A percentile compares a stretch with the other conserved stretches of the same genome.
These are phyloP conservation scores for Morbakka virulenta DNA, from an alignment of 30 jellyfish, hydroid and myxozoan species.

Conservation along the genomic window DNA sequence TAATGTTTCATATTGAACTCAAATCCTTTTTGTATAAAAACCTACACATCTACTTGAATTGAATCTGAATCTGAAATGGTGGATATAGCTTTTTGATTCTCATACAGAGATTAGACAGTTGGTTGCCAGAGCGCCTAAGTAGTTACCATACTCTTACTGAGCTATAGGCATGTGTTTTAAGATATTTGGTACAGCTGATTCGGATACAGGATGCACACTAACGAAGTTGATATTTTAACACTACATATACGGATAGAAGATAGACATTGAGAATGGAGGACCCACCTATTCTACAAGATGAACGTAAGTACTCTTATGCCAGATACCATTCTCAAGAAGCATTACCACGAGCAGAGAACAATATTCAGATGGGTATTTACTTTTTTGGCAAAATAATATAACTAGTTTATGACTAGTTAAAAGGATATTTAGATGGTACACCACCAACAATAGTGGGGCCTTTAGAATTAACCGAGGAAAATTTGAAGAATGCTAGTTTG, in stretches of 20 bases:
- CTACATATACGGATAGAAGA: no score
- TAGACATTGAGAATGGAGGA: not conserved
- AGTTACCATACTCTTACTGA: no score
- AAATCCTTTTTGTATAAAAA: no score
- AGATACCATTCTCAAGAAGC: not conserved
- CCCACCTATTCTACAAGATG: not conserved
- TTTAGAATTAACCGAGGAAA: not conserved
- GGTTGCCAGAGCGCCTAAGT: no score
- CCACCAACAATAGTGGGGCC: not conserved
- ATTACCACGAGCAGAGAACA: not conserved
- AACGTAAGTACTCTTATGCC: no score
- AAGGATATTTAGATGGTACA: not conserved
- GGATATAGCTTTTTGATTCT: no score
- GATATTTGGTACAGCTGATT: not conserved
- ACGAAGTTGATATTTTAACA: not conserved
- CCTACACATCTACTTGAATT: no score
- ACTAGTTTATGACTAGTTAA: not conserved
- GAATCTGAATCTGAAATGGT: no score
- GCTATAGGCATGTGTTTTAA: not conserved
- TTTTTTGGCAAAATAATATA: not conserved
- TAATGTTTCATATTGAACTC: no score
- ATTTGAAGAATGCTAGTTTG: not conserved
- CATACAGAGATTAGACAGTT: no score
- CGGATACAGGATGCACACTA: not conserved
- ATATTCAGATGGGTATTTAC: not conserved